Evolutionary conservation across 2,888 invertebrate species (phyloP).

Genomic region (Drosophila borealis): DNA sequence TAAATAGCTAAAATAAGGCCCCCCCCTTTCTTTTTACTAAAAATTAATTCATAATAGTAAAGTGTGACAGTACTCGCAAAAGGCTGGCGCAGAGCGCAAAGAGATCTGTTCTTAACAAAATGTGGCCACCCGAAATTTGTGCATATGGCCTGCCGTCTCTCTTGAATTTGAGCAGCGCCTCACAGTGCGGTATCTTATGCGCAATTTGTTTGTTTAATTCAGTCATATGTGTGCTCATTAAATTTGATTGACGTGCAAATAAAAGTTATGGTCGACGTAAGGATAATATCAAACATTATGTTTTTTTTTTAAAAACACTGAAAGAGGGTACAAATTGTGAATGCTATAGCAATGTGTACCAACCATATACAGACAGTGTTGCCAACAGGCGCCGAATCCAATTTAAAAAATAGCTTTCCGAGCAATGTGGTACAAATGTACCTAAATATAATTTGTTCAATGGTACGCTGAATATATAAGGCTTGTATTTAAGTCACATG

Average conservation of each 20-base stretch:
- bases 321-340: not conserved
- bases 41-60: not conserved
- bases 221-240: conserved; percentile 18
- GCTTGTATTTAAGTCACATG: no score
- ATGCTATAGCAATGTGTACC: not conserved
- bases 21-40: no score
- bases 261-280: not conserved
- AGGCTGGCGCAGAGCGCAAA: no score
- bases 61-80: not conserved
- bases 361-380: not conserved
- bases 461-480: no score
- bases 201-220: not conserved
- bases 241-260: conserved; percentile 9
- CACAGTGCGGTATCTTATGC: not conserved
- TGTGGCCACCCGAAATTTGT: not conserved
- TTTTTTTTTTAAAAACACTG: not conserved
- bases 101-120: not conserved
- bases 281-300: conserved; percentile 2
- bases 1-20: not conserved
- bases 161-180: conserved; percentile 1
- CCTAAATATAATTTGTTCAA: not conserved
- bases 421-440: not conserved
- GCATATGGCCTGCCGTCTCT: not conserved
- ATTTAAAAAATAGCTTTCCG: no score
- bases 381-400: not conserved